Conservation (phyloP, 1,140 invertebrate species). For the Steinernema khuongi region DNA sequence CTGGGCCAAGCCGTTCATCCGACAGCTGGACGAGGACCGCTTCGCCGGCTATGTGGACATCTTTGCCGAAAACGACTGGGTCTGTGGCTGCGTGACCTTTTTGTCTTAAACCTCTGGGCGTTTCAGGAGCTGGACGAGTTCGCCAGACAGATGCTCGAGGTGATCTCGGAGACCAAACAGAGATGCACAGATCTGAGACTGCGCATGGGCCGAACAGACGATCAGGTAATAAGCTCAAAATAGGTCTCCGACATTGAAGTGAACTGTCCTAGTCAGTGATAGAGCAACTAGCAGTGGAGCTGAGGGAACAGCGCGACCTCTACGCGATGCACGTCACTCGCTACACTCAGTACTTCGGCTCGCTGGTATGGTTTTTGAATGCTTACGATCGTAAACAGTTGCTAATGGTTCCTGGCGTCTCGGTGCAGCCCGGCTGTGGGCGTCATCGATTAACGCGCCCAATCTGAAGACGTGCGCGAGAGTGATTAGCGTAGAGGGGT, state of each 20-base stretch:
- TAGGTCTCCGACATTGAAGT: neutral
- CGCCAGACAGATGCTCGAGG: neutral
- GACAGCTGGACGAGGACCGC: neutral
- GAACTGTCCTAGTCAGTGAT: neutral
- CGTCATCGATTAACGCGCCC: neutral
- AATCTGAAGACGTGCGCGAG: constrained; percentile 8
- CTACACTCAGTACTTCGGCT: constrained; percentile 1
- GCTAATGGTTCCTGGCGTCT: neutral
- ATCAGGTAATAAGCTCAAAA: neutral
- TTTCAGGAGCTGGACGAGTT: neutral
- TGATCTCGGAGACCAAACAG: neutral
- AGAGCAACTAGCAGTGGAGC: neutral
- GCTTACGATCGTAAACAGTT: neutral
- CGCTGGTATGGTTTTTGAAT: neutral
- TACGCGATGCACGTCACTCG: neutral
- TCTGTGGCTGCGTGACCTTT: neutral
- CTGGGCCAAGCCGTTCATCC: neutral
- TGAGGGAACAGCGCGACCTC: neutral
- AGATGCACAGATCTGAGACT: neutral
- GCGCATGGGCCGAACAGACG: neutral
- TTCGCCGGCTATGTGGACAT: neutral
- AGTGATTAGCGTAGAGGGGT: neutral
- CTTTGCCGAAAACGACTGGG: neutral
- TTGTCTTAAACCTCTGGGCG: neutral
- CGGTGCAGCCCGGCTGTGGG: neutral